These are phyloP conservation scores for Halocynthia aurantium DNA, from an alignment of 23 tunicate species.

Conservation along the genomic window DNA sequence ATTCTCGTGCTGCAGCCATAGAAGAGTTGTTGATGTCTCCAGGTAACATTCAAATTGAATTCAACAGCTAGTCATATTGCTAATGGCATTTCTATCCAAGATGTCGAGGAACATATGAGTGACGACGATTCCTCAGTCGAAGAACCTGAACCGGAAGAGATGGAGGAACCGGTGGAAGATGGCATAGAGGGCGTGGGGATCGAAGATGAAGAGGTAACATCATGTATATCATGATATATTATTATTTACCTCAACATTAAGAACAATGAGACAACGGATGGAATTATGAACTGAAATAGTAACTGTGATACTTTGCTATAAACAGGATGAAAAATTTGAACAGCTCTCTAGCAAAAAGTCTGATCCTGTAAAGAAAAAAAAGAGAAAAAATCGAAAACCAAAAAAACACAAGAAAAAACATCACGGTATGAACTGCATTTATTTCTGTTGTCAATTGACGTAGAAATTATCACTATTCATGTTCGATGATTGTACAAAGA, in stretches of 20 bases:
- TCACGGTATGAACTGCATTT: background rate
- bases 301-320: no score
- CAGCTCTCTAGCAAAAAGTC: no score
- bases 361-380: background rate
- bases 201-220: background rate
- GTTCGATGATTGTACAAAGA: background rate
- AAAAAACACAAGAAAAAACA: slow-evolving; percentile 23
- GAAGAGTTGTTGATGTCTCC: slow-evolving; percentile 58
- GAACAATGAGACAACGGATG: no score
- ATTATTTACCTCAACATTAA: no score
- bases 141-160: background rate
- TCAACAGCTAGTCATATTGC: no score
- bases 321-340: slow-evolving; percentile 4
- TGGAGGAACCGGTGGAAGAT: background rate
- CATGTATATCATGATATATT: background rate
- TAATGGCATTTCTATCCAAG: background rate
- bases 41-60: no score
- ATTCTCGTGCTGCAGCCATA: slow-evolving; percentile 59
- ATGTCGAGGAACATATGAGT: slow-evolving; percentile 6
- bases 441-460: no score
- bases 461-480: no score
- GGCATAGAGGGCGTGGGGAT: background rate
- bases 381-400: slow-evolving; percentile 26
- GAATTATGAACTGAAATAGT: no score
- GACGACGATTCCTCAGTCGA: slow-evolving; percentile 7